Conservation (phyloP, 2,888 invertebrate species). For the Cactoblastis cactorum region DNA sequence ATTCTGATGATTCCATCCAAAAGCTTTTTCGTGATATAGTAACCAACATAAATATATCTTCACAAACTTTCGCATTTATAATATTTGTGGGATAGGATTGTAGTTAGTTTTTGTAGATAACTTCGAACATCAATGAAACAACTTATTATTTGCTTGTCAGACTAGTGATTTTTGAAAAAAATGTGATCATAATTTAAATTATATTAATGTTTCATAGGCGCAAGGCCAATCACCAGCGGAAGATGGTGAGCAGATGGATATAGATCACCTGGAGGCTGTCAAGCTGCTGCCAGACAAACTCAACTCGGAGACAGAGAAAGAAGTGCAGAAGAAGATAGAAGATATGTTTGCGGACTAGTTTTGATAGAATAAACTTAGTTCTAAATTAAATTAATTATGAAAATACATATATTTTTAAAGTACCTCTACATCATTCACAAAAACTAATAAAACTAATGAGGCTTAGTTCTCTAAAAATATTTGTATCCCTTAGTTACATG, state of each 20-base stretch:
- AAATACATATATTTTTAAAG: not conserved
- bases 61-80: too few relatives aligned
- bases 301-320: conserved; percentile 68
- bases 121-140: too few relatives aligned
- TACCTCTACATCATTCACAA: too few relatives aligned
- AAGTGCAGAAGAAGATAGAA: conserved; percentile 72
- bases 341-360: conserved; percentile 75
- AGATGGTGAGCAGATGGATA: conserved; percentile 52
- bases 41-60: too few relatives aligned
- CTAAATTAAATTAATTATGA: not conserved
- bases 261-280: conserved; percentile 65
- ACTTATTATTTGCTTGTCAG: too few relatives aligned
- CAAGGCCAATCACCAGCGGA: conserved; percentile 54
- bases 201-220: conserved; percentile 36
- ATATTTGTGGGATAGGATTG: too few relatives aligned
- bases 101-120: too few relatives aligned
- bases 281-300: conserved; percentile 68
- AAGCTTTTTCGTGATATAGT: too few relatives aligned
- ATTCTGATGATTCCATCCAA: too few relatives aligned
- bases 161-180: not conserved
- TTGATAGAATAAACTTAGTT: conserved; percentile 3
- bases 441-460: too few relatives aligned
- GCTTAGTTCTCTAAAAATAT: too few relatives aligned
- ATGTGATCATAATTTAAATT: not conserved
- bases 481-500: too few relatives aligned